phyloP scores from a whole-genome alignment of 2,113 vertebrate species.

The Limnothrissa miodon region DNA sequence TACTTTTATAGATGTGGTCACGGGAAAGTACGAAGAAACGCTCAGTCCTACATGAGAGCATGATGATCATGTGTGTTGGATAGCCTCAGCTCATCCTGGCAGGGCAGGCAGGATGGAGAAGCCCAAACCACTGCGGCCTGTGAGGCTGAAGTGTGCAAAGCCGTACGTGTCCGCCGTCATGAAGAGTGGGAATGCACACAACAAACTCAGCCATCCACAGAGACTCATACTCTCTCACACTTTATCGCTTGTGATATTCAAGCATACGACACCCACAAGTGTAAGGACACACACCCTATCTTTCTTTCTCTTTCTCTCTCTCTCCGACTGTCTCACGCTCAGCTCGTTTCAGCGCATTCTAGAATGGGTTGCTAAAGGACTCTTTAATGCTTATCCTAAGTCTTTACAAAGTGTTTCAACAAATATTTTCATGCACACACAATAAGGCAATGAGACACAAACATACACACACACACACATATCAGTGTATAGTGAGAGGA shows the following conservation, averaged over 20 bases:
- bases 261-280: not conserved
- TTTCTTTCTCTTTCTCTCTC: not conserved
- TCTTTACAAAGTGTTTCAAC: no score
- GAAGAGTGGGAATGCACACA: not conserved
- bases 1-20: not conserved
- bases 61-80: not conserved
- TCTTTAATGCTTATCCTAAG: not conserved
- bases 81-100: not conserved
- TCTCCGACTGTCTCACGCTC: not conserved
- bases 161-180: not conserved
- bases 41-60: not conserved
- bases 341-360: not conserved
- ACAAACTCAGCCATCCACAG: not conserved
- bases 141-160: not conserved
- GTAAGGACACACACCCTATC: not conserved
- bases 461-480: not conserved
- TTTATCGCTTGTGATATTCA: not conserved
- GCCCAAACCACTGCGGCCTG: not conserved
- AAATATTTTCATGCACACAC: not conserved
- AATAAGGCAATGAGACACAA: not conserved
- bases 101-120: not conserved
- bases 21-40: not conserved
- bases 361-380: not conserved
- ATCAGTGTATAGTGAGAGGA: not conserved
- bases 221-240: not conserved